phyloP scores from a whole-genome alignment of 2,888 invertebrate species.

The Aricia artaxerxes region DNA sequence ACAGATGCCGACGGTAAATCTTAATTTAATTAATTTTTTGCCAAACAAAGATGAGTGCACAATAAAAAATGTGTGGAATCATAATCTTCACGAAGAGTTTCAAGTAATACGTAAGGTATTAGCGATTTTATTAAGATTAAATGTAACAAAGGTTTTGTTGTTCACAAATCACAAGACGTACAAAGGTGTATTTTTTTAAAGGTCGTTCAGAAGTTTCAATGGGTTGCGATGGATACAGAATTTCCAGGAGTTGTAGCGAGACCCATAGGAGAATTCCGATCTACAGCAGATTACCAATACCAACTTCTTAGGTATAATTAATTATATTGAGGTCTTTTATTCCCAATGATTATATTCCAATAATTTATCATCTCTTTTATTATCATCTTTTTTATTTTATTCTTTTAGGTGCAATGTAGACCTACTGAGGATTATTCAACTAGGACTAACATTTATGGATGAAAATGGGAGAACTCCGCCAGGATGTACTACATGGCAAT shows the following conservation, averaged over 20 bases:
- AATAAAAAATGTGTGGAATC: conserved; percentile 96
- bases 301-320: conserved; percentile 84
- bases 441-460: conserved; percentile 95
- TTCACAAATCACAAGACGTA: background rate
- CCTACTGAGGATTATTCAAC: conserved; percentile 94
- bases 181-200: conserved; percentile 40
- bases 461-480: conserved; percentile 94
- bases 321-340: background rate
- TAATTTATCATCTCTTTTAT: background rate
- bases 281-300: conserved; percentile 92
- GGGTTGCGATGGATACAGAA: conserved; percentile 95
- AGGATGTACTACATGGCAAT: conserved; percentile 96
- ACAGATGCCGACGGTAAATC: conserved; percentile 43
- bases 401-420: conserved; percentile 90
- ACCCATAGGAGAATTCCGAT: conserved; percentile 94
- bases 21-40: conserved; percentile 41
- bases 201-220: conserved; percentile 87
- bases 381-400: background rate
- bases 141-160: background rate
- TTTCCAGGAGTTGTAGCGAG: conserved; percentile 98
- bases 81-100: conserved; percentile 96
- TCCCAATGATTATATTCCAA: background rate
- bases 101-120: conserved; percentile 89
- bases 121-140: background rate
- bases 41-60: conserved; percentile 85